Conservation (phyloP, 1,140 invertebrate genomes). For the Phymorhynchus buccinoides region DNA sequence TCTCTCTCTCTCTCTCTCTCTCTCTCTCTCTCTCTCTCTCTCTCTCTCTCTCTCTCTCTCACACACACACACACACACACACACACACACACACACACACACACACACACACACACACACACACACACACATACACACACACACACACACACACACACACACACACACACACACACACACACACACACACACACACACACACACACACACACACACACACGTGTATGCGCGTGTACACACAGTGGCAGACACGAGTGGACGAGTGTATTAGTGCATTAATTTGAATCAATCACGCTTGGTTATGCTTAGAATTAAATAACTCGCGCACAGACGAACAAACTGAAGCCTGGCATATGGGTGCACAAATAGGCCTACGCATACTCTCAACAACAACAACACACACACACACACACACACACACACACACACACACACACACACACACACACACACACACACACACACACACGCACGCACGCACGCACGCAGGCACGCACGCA, state of each 20-base stretch:
- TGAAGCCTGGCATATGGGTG: too few relatives aligned
- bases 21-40: background rate
- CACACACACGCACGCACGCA: background rate
- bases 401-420: constrained; percentile 17
- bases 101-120: background rate
- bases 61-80: background rate
- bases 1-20: background rate
- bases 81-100: background rate
- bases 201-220: background rate
- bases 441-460: background rate
- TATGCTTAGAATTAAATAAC: too few relatives aligned
- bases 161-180: constrained; percentile 15
- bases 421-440: constrained; percentile 4
- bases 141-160: background rate
- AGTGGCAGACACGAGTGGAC: background rate
- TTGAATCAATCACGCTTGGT: too few relatives aligned
- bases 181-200: constrained; percentile 18
- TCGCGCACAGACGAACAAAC: too few relatives aligned
- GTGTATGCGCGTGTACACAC: background rate
- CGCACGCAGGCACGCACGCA: background rate
- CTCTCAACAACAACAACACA: background rate
- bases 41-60: background rate
- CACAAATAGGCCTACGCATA: too few relatives aligned
- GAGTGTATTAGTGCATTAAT: too few relatives aligned
- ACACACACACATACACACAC: background rate